Evolutionary conservation across 2,888 invertebrate species (phyloP), one percentile per base, ranked within the genome.

Genomic region (Resseliella maxima): DNA sequence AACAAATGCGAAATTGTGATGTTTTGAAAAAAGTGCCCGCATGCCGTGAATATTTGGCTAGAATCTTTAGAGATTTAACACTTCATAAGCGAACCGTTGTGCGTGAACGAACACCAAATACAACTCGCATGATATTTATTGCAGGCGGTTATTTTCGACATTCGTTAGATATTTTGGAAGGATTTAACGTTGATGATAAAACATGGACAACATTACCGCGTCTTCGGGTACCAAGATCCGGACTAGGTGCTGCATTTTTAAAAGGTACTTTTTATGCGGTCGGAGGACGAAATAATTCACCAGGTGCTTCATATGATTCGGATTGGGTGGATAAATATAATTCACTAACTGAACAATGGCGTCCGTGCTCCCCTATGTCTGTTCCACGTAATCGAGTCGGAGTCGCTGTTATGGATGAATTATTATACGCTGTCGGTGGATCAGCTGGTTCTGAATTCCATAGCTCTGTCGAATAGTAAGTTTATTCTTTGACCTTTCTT

Each of bases 381-480:
- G 95, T 95, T 85, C 95, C 97, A 0, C 92, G 98, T 85, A 97
- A 97, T 90, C 93, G 98, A 89, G 93, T 97, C 31, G 98, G 98
- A 10, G 97, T 97, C 5, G 97, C 97, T n/a, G 97, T 97, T 15
- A 96, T 98, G 94, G 98, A 98, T 89, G 97, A 96, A 36, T 92
- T 96, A 88, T 92, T 98, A 87, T 98, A 98, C 90, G 97, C 98
- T 3, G 96, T 98, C 0, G 98, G 98, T 0, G 98, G 98, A 0
- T 96, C 97, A 2, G 95, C 96, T 10, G 96, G 96, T 31, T 93
- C 94, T 5, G 95, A 95, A 89, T 97, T 96, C 90, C 97, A 97
- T 89, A 95, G 94, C 90, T 95, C 96, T 87, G 97, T 97, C 1
- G 98, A 98, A 93, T 96, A 95, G 96, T 96, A 90, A 92, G 93